Evolutionary conservation across 2,888 invertebrate genomes (phyloP), one percentile per base, ranked within the genome.

Genomic region (Athalia circularis): DNA sequence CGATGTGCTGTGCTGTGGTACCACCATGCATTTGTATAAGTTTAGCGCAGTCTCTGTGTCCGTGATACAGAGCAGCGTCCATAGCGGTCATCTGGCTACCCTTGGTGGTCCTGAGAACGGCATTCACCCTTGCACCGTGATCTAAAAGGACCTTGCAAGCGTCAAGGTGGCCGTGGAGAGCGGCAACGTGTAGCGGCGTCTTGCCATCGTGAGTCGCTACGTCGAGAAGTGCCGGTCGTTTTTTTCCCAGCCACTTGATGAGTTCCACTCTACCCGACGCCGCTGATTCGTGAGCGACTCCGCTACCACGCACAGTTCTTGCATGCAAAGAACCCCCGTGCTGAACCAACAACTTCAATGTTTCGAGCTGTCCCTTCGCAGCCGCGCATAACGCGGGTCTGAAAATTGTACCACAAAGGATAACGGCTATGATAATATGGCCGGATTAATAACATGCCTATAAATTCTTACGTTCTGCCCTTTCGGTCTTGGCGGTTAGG

Each of bases 241-340:
- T 95, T 74, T 94, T 94, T 78, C 98, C 91, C 64, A 99, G 91
- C 98, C 98, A 98, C 85, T 95, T 94, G 0, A 98, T 95, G 79
- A 98, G 90, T 86, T 97, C 97, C 81, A 96, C 94, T 80, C 98
- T 93, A 0, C 98, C 98, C 0, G 98, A 97, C 62, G 96, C 94
- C 0, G 98, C 96, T 0, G 99, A 99, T 91, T 99, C 99, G 88
- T 99, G 99, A 45, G 99, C 92, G 0, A 99, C 98, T 78, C 98
- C 93, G 89, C 99, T 99, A 0, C 99, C 99, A 87, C 97, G 95
- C 1, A 97, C 96, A 88, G 98, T 99, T 81, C 96, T 93, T 77
- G 97, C 91, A 96, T 99, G 98, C 65, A 99, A 92, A 89, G 99
- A 97, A 0, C 97, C 97, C 29, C 96, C 96, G 84, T 94, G 93